These are phyloP conservation scores for Musca domestica DNA, from an alignment of 1,140 invertebrate genomes.

Conservation along the genomic window DNA sequence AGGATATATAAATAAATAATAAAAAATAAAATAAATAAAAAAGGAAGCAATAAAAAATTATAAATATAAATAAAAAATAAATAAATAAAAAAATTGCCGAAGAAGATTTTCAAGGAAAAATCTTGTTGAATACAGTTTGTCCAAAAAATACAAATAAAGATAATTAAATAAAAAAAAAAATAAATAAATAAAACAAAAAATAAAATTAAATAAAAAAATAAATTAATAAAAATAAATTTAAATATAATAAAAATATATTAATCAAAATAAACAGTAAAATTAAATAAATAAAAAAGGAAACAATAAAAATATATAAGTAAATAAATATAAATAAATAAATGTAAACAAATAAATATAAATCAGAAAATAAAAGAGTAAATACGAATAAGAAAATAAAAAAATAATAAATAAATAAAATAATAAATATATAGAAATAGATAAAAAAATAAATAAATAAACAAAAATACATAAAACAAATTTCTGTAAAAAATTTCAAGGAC, in stretches of 20 bases:
- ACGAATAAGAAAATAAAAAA: conserved; percentile 3
- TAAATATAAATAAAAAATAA: not conserved
- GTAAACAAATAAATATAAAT: not conserved
- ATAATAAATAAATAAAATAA: not conserved
- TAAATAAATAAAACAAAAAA: no score
- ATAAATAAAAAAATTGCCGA: not conserved
- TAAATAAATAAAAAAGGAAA: no score
- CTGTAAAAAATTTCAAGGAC: no score
- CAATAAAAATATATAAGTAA: no score
- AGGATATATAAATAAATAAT: not conserved
- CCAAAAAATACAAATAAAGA: not conserved
- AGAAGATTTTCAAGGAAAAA: no score
- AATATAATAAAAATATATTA: not conserved
- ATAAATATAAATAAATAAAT: no score
- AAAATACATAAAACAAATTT: not conserved
- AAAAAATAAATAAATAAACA: not conserved
- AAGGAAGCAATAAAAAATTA: not conserved
- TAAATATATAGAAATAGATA: not conserved
- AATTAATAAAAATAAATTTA: not conserved
- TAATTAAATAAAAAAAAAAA: no score
- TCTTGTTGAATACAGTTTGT: not conserved
- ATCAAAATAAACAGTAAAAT: not conserved
- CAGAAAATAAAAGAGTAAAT: not conserved
- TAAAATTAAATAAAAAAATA: not conserved
- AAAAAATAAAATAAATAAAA: no score